Conservation (phyloP, 2,797 vertebrate genomes). For the Anolis apletophallus region DNA sequence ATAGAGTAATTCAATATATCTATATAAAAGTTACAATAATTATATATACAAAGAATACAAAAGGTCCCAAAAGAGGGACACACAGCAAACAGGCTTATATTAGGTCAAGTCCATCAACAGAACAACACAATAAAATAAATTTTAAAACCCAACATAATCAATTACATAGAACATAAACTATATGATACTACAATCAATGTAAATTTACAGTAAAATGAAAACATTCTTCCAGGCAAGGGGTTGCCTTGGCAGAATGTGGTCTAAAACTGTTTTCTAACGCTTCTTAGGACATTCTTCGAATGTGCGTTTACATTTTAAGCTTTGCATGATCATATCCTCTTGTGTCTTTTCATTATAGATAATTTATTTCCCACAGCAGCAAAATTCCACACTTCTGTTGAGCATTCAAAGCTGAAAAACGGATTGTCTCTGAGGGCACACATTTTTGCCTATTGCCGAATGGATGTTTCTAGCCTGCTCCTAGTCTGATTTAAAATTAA, state of each 20-base stretch:
- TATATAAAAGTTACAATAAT: no score
- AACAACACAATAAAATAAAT: no score
- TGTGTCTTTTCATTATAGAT: background rate
- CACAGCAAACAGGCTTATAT: no score
- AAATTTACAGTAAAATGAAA: no score
- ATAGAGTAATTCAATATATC: no score
- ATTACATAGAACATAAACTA: no score
- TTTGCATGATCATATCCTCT: background rate
- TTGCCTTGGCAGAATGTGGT: background rate
- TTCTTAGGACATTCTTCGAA: background rate
- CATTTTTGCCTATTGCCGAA: background rate
- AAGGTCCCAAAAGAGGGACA: no score
- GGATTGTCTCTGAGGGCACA: background rate
- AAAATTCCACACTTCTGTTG: slow-evolving; percentile 2
- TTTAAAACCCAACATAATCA: no score
- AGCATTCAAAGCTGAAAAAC: slow-evolving; percentile 1
- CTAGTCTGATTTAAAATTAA: slow-evolving; percentile 36
- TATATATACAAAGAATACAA: no score
- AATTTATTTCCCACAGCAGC: slow-evolving; percentile 4
- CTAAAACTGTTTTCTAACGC: background rate
- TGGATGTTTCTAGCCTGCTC: slow-evolving; percentile 1
- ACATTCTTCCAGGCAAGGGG: no score
- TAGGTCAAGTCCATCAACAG: no score
- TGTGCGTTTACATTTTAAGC: background rate
- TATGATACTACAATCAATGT: no score